Evolutionary conservation across 2,113 vertebrate genomes (phyloP).

Genomic region (Indri indri): DNA sequence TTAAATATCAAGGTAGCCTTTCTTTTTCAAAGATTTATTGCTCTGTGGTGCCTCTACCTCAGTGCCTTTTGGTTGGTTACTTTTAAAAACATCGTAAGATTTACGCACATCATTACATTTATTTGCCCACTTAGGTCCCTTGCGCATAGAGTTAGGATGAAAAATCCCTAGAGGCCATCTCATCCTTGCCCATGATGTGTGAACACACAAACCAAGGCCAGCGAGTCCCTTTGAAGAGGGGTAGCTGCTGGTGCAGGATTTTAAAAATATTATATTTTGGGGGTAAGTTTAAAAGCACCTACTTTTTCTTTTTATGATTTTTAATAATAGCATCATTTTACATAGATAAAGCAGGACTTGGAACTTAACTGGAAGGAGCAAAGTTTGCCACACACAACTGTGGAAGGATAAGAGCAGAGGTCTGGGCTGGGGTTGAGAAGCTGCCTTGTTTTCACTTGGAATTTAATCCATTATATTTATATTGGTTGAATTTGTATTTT

Average conservation of each 20-base stretch:
- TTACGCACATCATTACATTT: neutral
- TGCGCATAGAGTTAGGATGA: neutral
- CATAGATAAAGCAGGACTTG: neutral
- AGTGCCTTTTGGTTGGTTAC: neutral
- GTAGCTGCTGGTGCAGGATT: neutral
- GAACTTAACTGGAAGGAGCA: neutral
- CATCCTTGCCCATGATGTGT: neutral
- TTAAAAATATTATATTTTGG: neutral
- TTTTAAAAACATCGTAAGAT: neutral
- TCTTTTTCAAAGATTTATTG: neutral
- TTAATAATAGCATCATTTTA: neutral
- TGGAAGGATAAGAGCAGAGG: neutral
- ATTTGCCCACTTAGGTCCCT: neutral
- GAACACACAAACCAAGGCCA: neutral
- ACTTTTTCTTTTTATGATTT: neutral
- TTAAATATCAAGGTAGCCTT: neutral
- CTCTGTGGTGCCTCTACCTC: neutral
- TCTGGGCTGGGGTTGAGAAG: neutral
- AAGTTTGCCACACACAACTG: neutral
- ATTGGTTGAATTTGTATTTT: neutral
- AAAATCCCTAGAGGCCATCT: neutral
- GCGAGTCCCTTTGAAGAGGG: neutral
- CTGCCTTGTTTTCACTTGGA: neutral
- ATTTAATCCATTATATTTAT: neutral
- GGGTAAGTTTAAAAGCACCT: neutral